A percentile compares a stretch with the other conserved stretches of the same genome.
phyloP scores from a whole-genome alignment of 2,113 vertebrate species.

The Laticauda laticaudata region DNA sequence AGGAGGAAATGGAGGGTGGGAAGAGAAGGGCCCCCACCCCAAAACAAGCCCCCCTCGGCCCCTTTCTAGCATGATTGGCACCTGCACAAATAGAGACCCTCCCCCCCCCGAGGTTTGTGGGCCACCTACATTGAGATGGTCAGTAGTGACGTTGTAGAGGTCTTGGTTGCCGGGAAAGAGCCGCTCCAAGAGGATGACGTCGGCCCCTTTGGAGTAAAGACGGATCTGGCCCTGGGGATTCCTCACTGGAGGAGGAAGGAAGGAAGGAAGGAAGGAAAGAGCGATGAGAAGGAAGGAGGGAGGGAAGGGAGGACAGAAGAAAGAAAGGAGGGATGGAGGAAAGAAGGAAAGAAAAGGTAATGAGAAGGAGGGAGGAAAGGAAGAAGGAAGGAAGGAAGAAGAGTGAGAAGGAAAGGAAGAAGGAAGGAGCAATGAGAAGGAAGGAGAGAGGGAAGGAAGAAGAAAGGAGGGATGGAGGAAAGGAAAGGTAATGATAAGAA shows the following conservation, averaged over 20 bases:
- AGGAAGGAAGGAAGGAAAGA: no score
- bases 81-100: no score
- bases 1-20: background rate
- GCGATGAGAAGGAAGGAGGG: no score
- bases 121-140: conserved; percentile 87
- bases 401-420: no score
- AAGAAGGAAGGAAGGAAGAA: no score
- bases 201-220: conserved; percentile 94
- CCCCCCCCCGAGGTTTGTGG: no score
- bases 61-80: background rate
- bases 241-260: conserved; percentile 70
- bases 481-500: no score
- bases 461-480: no score
- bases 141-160: conserved; percentile 79
- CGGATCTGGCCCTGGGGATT: conserved; percentile 87
- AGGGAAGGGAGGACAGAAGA: background rate
- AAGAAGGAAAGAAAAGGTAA: background rate
- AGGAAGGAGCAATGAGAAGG: background rate
- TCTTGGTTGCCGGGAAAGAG: conserved; percentile 79
- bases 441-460: no score
- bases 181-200: conserved; percentile 87
- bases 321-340: background rate
- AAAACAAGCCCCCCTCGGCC: no score
- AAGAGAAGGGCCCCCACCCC: accelerated
- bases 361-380: background rate